phyloP scores from a whole-genome alignment of 2,113 vertebrate genomes.

The Cynopterus brachyotis region DNA sequence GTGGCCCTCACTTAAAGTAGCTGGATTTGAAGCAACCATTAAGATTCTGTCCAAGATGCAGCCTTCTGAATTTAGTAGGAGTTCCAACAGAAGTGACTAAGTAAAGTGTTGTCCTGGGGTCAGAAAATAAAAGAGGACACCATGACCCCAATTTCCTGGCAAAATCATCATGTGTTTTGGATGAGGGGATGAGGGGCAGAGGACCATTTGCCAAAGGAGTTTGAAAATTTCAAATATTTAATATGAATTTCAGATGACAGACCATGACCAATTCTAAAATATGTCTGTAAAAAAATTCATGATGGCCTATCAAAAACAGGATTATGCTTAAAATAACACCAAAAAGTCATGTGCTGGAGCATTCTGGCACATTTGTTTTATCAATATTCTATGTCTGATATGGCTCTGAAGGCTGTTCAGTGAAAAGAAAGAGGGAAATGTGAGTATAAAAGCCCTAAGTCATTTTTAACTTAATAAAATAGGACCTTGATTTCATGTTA shows the following conservation, averaged over 20 bases:
- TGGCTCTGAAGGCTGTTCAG: neutral
- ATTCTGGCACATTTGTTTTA: neutral
- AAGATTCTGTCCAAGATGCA: neutral
- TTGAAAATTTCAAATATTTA: constrained; percentile 12
- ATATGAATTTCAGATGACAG: neutral
- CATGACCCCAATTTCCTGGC: neutral
- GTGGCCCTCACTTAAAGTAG: neutral
- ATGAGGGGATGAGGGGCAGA: neutral
- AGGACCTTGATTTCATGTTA: neutral
- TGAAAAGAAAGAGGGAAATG: neutral
- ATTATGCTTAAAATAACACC: constrained; percentile 36
- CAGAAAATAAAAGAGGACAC: neutral
- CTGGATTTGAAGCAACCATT: neutral
- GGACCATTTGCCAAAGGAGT: neutral
- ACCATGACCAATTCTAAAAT: constrained; percentile 26
- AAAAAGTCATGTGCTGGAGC: neutral
- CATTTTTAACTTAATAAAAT: neutral
- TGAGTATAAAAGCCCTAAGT: neutral
- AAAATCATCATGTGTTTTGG: neutral
- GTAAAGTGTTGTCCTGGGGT: accelerated
- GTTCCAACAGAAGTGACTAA: neutral
- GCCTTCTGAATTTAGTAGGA: neutral
- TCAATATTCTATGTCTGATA: neutral
- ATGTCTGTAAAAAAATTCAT: neutral
- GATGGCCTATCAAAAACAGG: neutral